Base-by-base conservation (phyloP, 1,140 invertebrate genomes). In the Odontomachus brunneus region DNA sequence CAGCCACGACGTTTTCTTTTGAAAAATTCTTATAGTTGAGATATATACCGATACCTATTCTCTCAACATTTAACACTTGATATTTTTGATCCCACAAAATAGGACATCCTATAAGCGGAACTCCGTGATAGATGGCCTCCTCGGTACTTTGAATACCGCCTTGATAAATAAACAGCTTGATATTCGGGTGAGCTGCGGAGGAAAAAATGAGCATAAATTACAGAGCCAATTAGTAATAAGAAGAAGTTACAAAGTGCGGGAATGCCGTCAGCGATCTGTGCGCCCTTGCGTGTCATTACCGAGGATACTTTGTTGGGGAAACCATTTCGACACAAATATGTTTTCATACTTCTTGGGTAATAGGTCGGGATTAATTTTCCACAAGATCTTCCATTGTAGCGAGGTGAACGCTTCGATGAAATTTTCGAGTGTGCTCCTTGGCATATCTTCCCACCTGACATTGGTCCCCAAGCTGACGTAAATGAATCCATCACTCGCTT, bases 391-490 rank as follows among this genome's bases (percentile, higher is more conserved):
- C 38, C 91, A 92, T 1, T 89, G 89, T 15, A 93, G 53, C 66
- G 87, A 66, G 9, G 84, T 74, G 84, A 96, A 95, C 38, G 94
- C 95, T 71, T 93, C 90, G 76, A 95, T 83, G 81, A 96, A 94
- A 17, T 51, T 60, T 29, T 91, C 17, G 29, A 76, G 49, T 17
- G 29, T 86, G 22, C 85, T 62, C n/a, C 60, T 11, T 2, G 91
- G 90, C 5, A 95, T 67, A 0, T 82, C 26, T 3, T 88, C 49
- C 9, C 92, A 92, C 55, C 92, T 92, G 1, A 95, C 65, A 17
- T 93, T 92, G 0, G 94, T 94, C 0, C 95, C 95, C 81, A 96
- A 91, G 86, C 95, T 95, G 67, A 96, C 95, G 84, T 94, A 96
- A 60, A 96, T 94, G 48, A 94, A 95, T 3, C 95, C 95, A 74